Percentiles rank a stretch among this genome's conserved stretches.
phyloP scores from a whole-genome alignment of 2,797 vertebrate species.

The Enteromius treurensis region DNA sequence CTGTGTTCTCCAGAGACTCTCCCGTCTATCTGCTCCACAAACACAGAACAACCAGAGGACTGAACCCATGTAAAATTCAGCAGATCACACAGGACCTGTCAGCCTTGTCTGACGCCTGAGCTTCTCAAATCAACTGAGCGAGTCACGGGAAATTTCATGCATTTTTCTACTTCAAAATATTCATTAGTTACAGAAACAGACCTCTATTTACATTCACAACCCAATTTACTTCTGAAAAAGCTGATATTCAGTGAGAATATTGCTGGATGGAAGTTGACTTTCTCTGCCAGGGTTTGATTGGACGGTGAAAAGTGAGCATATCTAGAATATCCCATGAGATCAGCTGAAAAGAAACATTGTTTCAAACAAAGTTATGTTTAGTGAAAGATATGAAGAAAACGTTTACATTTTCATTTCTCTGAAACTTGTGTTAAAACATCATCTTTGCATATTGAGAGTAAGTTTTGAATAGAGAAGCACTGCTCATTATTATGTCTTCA shows the following conservation, averaged over 20 bases:
- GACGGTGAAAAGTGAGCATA: background rate
- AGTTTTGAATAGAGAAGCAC: background rate
- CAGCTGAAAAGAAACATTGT: background rate
- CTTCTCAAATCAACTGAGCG: no score
- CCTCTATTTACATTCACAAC: background rate
- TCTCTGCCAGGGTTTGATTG: background rate
- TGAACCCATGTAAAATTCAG: background rate
- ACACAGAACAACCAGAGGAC: background rate
- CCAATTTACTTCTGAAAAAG: background rate
- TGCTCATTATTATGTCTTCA: no score
- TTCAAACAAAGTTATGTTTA: background rate
- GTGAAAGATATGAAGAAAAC: background rate
- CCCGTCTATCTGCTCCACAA: background rate
- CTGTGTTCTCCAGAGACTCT: background rate
- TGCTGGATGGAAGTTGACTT: background rate
- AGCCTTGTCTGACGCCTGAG: background rate
- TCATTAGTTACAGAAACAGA: background rate
- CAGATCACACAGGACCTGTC: background rate
- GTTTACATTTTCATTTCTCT: background rate
- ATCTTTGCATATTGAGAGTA: background rate
- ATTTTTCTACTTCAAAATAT: background rate
- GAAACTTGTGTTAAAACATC: background rate
- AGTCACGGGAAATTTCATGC: background rate
- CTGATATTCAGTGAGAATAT: background rate
- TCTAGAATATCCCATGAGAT: background rate